Conservation (phyloP, 2,888 invertebrate species). For the Synergus umbraculus region DNA sequence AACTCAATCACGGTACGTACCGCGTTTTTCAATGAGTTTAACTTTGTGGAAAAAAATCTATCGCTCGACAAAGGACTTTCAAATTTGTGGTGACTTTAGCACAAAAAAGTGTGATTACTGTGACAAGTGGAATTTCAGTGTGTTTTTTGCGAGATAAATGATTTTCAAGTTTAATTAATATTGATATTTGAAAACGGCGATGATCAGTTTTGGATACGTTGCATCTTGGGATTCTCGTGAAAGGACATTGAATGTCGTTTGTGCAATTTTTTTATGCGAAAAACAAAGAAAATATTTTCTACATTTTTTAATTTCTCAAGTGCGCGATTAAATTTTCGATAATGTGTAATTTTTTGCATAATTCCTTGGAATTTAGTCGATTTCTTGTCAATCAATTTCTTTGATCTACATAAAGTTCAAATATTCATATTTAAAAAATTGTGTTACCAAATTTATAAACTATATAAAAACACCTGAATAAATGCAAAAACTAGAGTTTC, state of each 20-base stretch:
- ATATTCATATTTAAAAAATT: not conserved
- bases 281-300: not conserved
- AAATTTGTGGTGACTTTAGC: slow-evolving; percentile 15
- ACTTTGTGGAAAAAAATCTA: not conserved
- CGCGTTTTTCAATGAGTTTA: slow-evolving; percentile 38
- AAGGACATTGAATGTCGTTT: not conserved
- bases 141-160: not conserved
- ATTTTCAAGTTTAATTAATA: not conserved
- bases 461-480: too few species aligned
- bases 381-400: too few species aligned
- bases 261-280: not conserved
- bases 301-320: not conserved
- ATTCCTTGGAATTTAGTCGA: too few species aligned
- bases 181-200: not conserved
- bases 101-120: slow-evolving; percentile 21
- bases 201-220: slow-evolving; percentile 24
- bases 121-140: slow-evolving; percentile 27
- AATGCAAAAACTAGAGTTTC: not conserved
- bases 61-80: not conserved
- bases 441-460: too few species aligned
- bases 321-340: not conserved
- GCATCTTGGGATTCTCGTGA: slow-evolving; percentile 13
- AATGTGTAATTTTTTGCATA: not conserved
- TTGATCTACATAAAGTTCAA: not conserved
- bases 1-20: slow-evolving; percentile 73